Evolutionary conservation across 2,888 invertebrate species (phyloP).

Genomic region (Falcaria lacertinaria): DNA sequence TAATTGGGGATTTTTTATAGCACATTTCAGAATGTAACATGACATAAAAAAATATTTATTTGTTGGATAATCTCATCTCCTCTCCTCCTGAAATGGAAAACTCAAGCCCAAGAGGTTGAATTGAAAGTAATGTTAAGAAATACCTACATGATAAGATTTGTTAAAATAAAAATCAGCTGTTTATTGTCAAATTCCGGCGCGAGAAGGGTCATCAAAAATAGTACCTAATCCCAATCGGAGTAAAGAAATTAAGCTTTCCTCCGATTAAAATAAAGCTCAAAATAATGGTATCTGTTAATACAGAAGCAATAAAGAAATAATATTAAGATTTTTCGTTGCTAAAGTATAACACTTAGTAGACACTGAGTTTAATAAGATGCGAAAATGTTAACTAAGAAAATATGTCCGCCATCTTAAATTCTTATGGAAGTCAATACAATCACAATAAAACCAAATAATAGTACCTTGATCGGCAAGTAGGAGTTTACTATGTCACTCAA

Average conservation of each 20-base stretch:
- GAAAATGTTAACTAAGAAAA: constrained; percentile 40
- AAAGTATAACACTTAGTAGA: background rate
- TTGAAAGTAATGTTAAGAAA: too few relatives aligned
- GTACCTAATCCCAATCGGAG: too few relatives aligned
- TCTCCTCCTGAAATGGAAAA: too few relatives aligned
- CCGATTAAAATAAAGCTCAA: background rate
- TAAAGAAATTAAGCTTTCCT: background rate
- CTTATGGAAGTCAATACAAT: constrained; percentile 66
- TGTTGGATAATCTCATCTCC: too few relatives aligned
- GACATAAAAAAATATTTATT: too few relatives aligned
- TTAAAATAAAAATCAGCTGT: constrained; percentile 18
- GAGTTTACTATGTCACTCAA: constrained; percentile 84
- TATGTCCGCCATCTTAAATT: constrained; percentile 58
- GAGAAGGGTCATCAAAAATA: background rate
- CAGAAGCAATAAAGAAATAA: background rate
- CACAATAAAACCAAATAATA: constrained; percentile 42
- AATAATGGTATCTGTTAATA: background rate
- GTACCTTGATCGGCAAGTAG: constrained; percentile 87
- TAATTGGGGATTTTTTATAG: too few relatives aligned
- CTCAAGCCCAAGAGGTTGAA: too few relatives aligned
- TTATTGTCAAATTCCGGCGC: constrained; percentile 8
- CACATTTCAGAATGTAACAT: too few relatives aligned
- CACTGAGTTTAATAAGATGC: constrained; percentile 27
- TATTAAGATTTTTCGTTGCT: background rate
- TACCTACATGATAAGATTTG: too few relatives aligned